A percentile compares a stretch with the other conserved stretches of the same genome.
Evolutionary conservation across 1,140 invertebrate genomes (phyloP).

Genomic region (Sitodiplosis mosellana): DNA sequence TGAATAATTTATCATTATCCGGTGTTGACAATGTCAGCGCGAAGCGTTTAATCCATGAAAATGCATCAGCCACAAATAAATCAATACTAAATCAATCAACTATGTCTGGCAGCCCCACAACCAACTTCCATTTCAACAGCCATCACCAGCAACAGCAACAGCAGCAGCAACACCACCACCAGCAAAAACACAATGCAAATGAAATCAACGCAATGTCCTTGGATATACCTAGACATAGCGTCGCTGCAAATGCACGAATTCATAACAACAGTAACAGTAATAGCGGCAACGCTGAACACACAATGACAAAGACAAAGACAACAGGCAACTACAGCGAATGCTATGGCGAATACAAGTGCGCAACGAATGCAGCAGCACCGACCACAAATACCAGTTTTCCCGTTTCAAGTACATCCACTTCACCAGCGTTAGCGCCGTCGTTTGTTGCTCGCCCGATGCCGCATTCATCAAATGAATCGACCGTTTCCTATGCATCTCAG

Average conservation of each 20-base stretch:
- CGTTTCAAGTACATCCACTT: slow-evolving; percentile 3
- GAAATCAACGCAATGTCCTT: slow-evolving; percentile 2
- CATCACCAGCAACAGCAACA: not conserved
- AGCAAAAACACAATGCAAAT: slow-evolving; percentile 6
- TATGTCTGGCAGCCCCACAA: slow-evolving; percentile 3
- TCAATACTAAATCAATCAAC: slow-evolving; percentile 4
- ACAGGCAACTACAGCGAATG: slow-evolving; percentile 7
- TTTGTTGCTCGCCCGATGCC: slow-evolving; percentile 1
- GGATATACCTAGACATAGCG: slow-evolving; percentile 10
- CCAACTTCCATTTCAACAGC: slow-evolving; percentile 1
- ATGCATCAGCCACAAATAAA: no score
- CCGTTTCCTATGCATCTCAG: no score
- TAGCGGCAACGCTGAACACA: slow-evolving; percentile 8
- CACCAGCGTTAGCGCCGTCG: slow-evolving; percentile 8
- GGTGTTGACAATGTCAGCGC: no score
- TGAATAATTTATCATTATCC: no score
- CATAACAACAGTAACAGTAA: slow-evolving; percentile 9
- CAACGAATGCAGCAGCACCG: slow-evolving; percentile 19
- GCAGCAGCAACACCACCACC: slow-evolving; percentile 4
- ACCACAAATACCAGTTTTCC: slow-evolving; percentile 15
- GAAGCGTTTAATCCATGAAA: no score
- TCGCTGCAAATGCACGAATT: slow-evolving; percentile 12
- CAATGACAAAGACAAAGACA: slow-evolving; percentile 6
- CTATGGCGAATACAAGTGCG: slow-evolving; percentile 3
- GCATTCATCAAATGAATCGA: no score